Base-by-base conservation (phyloP, 2,113 vertebrate species). In the Barbus barbus region DNA sequence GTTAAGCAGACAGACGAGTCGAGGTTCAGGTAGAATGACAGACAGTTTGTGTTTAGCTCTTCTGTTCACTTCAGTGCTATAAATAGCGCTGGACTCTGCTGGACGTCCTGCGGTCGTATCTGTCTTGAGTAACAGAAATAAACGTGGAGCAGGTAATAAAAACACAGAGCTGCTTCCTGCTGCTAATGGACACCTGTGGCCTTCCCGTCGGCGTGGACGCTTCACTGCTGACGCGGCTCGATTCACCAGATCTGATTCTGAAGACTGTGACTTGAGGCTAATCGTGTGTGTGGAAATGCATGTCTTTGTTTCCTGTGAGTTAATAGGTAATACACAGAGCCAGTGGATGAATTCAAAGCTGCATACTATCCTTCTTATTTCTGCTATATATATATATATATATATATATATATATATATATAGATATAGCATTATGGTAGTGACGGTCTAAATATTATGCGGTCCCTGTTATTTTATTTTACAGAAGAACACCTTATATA, bases 31-130 rank as follows among this genome's bases (percentile, higher is more conserved):
- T n/a, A n/a, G 18, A 81, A 31, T 46, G 63, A 72, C 28, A 69
- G 60, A 69, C 31, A 46, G 83, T 60, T 74, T 84, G 46, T 28
- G 83, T 56, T 72, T 76, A 53, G 44, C 89, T 83, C 90, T 89
- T 92, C 92, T 91, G 92, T 44, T 44, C 89, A 24, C 9, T 79
- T 33, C 28, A 3, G 53, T 61, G 69, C 53, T 81, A 46, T 65
- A 58, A 81, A 58, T 76, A 76, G 3, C 67, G 3, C 53, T 48
- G 38, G 1, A 8, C 26, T 74, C 77, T 31, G 53, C 83, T 72
- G 56, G 38, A 46, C n/a, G 3, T 65, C 78, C 46, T 85, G 38
- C 22, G 11, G 41, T 46, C n/a, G 2, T 26, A 2, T 51, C 67
- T 81, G 28, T 51, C 13, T n/a, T 58, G n/a, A 44, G 69, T 4